Base-by-base conservation (phyloP, 2,888 invertebrate species). In the Andricus curvator region DNA sequence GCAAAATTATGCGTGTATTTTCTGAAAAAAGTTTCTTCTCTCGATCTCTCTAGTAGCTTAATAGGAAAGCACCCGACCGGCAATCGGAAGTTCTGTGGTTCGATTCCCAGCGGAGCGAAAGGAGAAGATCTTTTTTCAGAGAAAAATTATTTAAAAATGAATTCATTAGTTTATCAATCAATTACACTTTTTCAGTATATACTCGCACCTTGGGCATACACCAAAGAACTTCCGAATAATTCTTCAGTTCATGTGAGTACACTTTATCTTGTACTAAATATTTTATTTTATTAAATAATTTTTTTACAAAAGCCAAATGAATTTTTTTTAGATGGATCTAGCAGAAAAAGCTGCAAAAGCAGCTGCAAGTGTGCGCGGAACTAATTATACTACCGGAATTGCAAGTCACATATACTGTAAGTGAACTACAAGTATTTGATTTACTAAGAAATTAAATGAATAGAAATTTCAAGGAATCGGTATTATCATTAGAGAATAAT, bases 191-290 rank as follows among this genome's bases (percentile, higher is more conserved):
- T 88, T 8, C 82, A 93, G 92, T 95, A 94, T 90, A 91, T 96
- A 37, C 89, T 96, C 2, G 96, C 96, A 87, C 95, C 96, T 0
- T 96, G 95, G 95, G 96, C 96, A 2, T 95, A 94, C 83, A 94
- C 94, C 29, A 92, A 93, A 68, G 89, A 84, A 3, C 88, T 94
- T 64, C 95, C 95, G 1, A 90, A 90, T 2, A 94, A 95, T 79
- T 93, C 93, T 13, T 90, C 93, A 0, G 91, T 91, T 76, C 92
- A 95, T 77, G 90, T 90, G 80, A 89, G 88, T 87, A 78, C 41
- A 41, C 62, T 33, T 48, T 22, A 62, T 64, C 17, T 29, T n/a
- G 0, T 56, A 56, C 8, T 3, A 20, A n/a, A 56, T n/a, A n/a
- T 9, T 9, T 6, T 0, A 56, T n/a, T n/a, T 2, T n/a, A n/a